phyloP scores from a whole-genome alignment of 2,797 vertebrate genomes.

The Pteropus rufus region DNA sequence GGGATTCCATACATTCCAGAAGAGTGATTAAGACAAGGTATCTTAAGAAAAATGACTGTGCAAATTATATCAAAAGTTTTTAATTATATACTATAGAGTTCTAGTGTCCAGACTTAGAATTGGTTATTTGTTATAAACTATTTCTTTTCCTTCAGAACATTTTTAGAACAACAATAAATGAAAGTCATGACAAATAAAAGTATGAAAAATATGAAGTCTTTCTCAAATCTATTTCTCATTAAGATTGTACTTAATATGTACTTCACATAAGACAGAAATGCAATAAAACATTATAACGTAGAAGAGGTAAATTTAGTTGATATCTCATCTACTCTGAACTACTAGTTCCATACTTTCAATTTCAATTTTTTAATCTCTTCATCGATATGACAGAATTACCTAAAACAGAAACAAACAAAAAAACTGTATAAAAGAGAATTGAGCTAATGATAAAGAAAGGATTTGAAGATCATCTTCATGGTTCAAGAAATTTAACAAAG shows the following conservation, averaged over 20 bases:
- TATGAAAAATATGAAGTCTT: not conserved
- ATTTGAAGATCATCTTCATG: not conserved
- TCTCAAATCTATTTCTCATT: not conserved
- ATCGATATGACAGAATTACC: not conserved
- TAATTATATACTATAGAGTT: not conserved
- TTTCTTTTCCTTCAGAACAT: not conserved
- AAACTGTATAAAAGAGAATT: not conserved
- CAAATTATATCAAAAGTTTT: not conserved
- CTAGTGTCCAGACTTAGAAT: not conserved
- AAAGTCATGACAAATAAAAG: not conserved
- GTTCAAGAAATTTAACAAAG: not conserved
- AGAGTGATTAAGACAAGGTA: not conserved
- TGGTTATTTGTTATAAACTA: not conserved
- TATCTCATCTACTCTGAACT: not conserved
- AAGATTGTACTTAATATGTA: not conserved
- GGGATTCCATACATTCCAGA: not conserved
- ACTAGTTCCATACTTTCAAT: not conserved
- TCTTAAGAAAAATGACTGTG: not conserved
- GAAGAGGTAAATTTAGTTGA: not conserved
- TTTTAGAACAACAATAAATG: constrained; percentile 15
- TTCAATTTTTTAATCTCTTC: not conserved
- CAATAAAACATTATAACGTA: not conserved
- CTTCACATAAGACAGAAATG: not conserved
- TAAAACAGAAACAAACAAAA: not conserved
- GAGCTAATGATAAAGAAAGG: not conserved